Conservation (phyloP, 2,113 vertebrate species). For the Phodopus roborovskii region DNA sequence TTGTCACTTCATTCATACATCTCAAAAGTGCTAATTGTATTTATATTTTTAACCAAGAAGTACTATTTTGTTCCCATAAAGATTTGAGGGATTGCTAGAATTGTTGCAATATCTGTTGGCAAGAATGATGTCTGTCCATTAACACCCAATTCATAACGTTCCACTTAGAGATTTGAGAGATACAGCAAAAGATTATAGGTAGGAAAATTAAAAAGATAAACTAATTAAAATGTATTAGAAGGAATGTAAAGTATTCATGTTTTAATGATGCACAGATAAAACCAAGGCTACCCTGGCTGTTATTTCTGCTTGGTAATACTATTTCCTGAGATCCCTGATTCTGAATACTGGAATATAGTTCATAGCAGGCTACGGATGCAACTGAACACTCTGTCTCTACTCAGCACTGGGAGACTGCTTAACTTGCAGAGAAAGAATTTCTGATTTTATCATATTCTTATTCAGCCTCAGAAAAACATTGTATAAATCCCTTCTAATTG, state of each 20-base stretch:
- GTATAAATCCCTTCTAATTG: slow-evolving; percentile 70
- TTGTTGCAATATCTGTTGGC: neutral
- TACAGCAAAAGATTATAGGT: neutral
- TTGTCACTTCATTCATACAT: neutral
- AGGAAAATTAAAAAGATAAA: neutral
- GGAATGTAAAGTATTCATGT: neutral
- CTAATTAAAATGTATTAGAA: neutral
- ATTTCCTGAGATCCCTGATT: neutral
- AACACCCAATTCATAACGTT: neutral
- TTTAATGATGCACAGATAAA: neutral
- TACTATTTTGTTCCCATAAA: neutral
- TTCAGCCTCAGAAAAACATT: slow-evolving; percentile 56
- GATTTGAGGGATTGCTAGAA: neutral
- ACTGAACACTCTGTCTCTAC: neutral
- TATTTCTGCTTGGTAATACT: neutral
- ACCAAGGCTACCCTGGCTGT: neutral
- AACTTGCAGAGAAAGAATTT: slow-evolving; percentile 25
- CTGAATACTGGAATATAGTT: neutral
- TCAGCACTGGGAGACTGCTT: neutral
- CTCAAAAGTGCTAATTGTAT: neutral
- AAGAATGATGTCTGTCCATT: neutral
- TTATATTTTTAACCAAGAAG: neutral
- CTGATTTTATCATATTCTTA: slow-evolving; percentile 55
- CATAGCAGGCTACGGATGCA: neutral
- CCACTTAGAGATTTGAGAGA: no score